Conservation (phyloP, 1,140 invertebrate genomes). For the Teleopsis dalmanni region DNA sequence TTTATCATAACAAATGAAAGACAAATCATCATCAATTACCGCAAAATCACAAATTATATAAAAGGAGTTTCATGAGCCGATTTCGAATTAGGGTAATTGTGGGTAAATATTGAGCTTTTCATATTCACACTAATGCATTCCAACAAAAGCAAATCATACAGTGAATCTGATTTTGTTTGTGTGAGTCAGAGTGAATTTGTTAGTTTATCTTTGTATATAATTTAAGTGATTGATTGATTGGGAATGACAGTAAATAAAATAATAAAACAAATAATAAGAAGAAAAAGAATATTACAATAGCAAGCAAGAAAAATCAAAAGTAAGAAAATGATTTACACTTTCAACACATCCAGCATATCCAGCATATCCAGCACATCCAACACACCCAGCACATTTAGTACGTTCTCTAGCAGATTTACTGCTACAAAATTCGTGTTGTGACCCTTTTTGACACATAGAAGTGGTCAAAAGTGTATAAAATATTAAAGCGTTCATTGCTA, state of each 20-base stretch:
- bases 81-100: slow-evolving; percentile 5
- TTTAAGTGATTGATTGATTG: not conserved
- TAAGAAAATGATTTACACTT: slow-evolving; percentile 5
- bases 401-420: not conserved
- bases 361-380: not conserved
- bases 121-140: not conserved
- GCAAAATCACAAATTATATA: not conserved
- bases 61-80: too few relatives aligned
- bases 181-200: not conserved
- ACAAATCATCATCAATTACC: slow-evolving; percentile 10
- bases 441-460: slow-evolving; percentile 10
- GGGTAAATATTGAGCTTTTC: slow-evolving; percentile 3
- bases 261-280: slow-evolving; percentile 1
- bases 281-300: not conserved
- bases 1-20: slow-evolving; percentile 7
- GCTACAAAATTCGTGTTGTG: slow-evolving; percentile 3
- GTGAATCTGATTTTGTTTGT: not conserved
- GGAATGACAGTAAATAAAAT: not conserved
- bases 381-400: not conserved
- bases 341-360: not conserved
- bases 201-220: too few relatives aligned
- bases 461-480: slow-evolving; percentile 3
- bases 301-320: not conserved
- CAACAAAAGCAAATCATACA: not conserved
- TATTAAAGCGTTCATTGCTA: slow-evolving; percentile 8